Conservation (phyloP, 2,113 vertebrate species). For the Cnemophilus loriae region DNA sequence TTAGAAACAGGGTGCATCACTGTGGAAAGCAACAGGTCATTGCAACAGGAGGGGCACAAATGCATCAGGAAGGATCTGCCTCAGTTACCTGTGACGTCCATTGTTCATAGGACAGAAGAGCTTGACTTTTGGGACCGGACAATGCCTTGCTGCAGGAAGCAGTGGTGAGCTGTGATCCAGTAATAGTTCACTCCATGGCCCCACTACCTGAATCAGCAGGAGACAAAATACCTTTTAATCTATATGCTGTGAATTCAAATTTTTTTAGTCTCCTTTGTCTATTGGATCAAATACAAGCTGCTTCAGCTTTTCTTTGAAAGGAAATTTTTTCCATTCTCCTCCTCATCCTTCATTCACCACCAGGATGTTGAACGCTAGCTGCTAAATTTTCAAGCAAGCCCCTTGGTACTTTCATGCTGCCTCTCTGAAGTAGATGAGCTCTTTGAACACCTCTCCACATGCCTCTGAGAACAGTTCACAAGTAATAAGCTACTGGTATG, state of each 20-base stretch:
- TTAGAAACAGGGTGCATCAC: not conserved
- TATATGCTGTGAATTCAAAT: not conserved
- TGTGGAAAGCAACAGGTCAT: not conserved
- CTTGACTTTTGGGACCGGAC: not conserved
- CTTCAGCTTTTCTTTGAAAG: not conserved
- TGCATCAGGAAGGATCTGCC: not conserved
- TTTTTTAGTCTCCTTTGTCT: not conserved
- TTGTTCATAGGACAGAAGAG: not conserved
- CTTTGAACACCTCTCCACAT: not conserved
- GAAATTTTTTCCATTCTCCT: not conserved
- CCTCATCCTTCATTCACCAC: not conserved
- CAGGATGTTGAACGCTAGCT: not conserved
- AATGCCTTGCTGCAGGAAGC: not conserved
- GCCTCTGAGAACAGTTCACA: not conserved
- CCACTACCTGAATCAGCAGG: not conserved
- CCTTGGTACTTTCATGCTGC: not conserved
- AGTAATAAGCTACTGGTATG: not conserved
- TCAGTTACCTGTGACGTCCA: fast-evolving
- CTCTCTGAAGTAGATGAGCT: not conserved
- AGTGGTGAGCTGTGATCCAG: not conserved
- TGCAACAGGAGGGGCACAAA: not conserved
- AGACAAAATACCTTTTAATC: not conserved
- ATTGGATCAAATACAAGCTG: not conserved
- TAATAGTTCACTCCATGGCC: not conserved
- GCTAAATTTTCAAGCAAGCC: not conserved